Percentiles rank a stretch among this genome's conserved stretches.
These are phyloP conservation scores for Yponomeuta evonymella DNA, from an alignment of 2,888 invertebrate species.

Conservation along the genomic window DNA sequence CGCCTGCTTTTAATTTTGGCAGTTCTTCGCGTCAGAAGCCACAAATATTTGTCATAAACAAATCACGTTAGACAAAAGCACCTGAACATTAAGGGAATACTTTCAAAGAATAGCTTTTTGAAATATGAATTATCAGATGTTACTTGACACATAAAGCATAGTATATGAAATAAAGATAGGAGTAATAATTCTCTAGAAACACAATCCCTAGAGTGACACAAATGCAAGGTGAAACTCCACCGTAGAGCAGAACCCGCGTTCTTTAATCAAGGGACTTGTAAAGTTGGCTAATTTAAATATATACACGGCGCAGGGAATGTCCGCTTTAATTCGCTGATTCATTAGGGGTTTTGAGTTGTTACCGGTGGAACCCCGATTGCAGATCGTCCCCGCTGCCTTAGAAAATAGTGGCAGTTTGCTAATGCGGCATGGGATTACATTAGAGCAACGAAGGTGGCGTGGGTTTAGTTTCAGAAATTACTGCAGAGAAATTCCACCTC, in stretches of 20 bases:
- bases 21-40: too few relatives aligned
- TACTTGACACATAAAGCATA: too few relatives aligned
- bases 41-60: too few relatives aligned
- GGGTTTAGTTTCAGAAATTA: too few relatives aligned
- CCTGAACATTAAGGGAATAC: too few relatives aligned
- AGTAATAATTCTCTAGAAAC: neutral
- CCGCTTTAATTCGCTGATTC: slow-evolving; percentile 40
- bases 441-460: too few relatives aligned
- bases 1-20: too few relatives aligned
- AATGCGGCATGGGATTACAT: neutral
- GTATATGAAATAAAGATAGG: too few relatives aligned
- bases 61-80: too few relatives aligned
- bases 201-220: neutral
- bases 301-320: slow-evolving; percentile 36
- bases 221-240: neutral
- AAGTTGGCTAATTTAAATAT: slow-evolving; percentile 52
- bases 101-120: too few relatives aligned
- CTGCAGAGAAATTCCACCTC: too few relatives aligned
- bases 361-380: slow-evolving; percentile 5
- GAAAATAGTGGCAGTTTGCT: neutral
- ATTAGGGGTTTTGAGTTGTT: slow-evolving; percentile 33
- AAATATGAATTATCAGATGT: too few relatives aligned
- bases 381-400: neutral
- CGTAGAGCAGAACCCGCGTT: slow-evolving; percentile 17
- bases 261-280: slow-evolving; percentile 49